Evolutionary conservation across 2,888 invertebrate species (phyloP).

Genomic region (Eledone cirrhosa): DNA sequence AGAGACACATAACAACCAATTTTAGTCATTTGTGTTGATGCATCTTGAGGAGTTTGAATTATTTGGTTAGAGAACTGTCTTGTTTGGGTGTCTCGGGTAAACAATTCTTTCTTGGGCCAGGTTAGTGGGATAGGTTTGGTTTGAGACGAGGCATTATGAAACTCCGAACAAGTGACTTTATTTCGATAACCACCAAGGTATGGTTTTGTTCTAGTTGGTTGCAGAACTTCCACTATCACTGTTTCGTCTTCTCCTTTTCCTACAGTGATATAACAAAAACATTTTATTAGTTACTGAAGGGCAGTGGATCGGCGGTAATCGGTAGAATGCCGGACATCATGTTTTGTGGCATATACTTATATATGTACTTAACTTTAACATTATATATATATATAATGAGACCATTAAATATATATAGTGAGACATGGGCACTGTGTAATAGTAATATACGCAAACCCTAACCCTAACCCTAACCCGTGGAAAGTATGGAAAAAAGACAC

Average conservation of each 20-base stretch:
- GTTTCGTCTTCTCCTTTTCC: constrained; percentile 58
- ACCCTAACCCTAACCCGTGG: no score
- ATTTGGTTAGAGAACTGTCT: constrained; percentile 49
- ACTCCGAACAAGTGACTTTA: constrained; percentile 76
- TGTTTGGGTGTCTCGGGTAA: constrained; percentile 67
- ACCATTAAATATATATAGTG: no score
- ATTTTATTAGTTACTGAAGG: background rate
- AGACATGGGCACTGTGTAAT: no score
- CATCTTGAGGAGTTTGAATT: constrained; percentile 65
- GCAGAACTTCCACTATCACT: constrained; percentile 66
- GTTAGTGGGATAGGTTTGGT: constrained; percentile 70
- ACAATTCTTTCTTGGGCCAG: constrained; percentile 50
- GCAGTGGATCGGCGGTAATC: no score
- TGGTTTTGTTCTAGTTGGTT: constrained; percentile 72
- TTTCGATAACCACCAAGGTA: constrained; percentile 84
- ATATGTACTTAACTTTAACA: no score
- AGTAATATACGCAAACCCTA: no score
- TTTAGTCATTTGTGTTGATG: constrained; percentile 67
- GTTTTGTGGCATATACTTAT: no score
- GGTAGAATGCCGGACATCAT: no score
- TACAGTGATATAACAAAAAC: constrained; percentile 32
- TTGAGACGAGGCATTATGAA: constrained; percentile 85
- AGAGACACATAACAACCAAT: constrained; percentile 65
- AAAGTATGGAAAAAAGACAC: no score
- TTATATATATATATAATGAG: no score